A percentile compares a stretch with the other conserved stretches of the same genome.
Evolutionary conservation across 1,140 invertebrate genomes (phyloP).

Genomic region (Apis florea): DNA sequence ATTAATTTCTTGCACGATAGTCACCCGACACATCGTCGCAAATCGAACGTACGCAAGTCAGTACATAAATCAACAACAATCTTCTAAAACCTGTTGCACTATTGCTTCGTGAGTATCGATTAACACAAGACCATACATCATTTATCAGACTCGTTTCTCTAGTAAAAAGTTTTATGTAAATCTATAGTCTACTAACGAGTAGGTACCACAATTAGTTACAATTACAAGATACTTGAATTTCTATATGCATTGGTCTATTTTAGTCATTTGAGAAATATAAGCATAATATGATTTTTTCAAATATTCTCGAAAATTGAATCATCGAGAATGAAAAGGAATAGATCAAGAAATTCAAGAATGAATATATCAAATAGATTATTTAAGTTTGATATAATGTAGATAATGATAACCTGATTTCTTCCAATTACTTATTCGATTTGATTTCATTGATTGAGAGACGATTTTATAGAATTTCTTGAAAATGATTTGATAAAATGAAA

Average conservation of each 20-base stretch:
- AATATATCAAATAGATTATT: no score
- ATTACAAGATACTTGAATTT: background rate
- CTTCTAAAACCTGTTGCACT: slow-evolving; percentile 40
- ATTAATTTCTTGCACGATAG: background rate
- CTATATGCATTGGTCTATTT: background rate
- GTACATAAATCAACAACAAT: slow-evolving; percentile 24
- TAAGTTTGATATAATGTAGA: no score
- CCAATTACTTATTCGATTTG: no score
- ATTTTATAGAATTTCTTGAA: no score
- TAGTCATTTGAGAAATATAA: no score
- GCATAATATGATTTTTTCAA: no score
- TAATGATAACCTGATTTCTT: no score
- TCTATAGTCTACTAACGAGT: background rate
- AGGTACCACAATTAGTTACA: background rate
- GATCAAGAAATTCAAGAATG: no score
- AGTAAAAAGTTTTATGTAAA: slow-evolving; percentile 14
- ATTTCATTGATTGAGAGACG: no score
- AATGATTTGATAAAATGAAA: no score
- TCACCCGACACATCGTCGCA: background rate
- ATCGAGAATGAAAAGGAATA: no score
- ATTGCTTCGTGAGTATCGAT: slow-evolving; percentile 22
- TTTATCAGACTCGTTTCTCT: background rate
- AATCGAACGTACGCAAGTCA: background rate
- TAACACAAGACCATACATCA: slow-evolving; percentile 27
- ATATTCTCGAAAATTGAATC: no score